phyloP scores from a whole-genome alignment of 2,888 invertebrate genomes.

The Volucella zonaria region DNA sequence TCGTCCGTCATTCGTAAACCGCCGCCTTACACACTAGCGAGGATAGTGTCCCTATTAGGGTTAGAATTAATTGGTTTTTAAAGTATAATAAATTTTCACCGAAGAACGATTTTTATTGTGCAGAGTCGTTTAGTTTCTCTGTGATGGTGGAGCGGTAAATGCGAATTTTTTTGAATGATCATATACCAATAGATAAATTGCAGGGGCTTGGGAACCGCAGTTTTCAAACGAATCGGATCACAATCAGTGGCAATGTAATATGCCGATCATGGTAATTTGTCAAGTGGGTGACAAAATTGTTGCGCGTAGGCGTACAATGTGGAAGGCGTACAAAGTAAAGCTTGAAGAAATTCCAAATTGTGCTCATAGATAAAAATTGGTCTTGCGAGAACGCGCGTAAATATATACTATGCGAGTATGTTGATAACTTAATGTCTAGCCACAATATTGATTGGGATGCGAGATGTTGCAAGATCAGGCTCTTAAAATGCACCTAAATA shows the following conservation, averaged over 20 bases:
- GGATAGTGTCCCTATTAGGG: slow-evolving; percentile 61
- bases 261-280: not conserved
- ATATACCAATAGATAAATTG: not conserved
- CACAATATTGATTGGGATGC: no score
- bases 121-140: slow-evolving; percentile 9
- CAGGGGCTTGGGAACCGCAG: not conserved
- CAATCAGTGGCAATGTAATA: slow-evolving; percentile 8
- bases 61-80: slow-evolving; percentile 67
- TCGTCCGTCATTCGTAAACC: no score
- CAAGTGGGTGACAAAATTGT: not conserved
- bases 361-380: no score
- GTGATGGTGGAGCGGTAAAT: slow-evolving; percentile 11
- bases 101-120: slow-evolving; percentile 63
- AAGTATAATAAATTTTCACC: slow-evolving; percentile 64
- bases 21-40: slow-evolving; percentile 24
- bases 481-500: no score
- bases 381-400: no score
- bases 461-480: no score
- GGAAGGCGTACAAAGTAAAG: no score
- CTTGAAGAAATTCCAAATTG: no score
- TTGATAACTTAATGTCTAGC: no score
- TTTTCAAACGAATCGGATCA: slow-evolving; percentile 30
- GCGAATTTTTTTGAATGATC: slow-evolving; percentile 47
- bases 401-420: no score
- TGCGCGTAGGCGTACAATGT: no score